phyloP scores from a whole-genome alignment of 2,888 invertebrate genomes.

The Scaptomyza reducta region DNA sequence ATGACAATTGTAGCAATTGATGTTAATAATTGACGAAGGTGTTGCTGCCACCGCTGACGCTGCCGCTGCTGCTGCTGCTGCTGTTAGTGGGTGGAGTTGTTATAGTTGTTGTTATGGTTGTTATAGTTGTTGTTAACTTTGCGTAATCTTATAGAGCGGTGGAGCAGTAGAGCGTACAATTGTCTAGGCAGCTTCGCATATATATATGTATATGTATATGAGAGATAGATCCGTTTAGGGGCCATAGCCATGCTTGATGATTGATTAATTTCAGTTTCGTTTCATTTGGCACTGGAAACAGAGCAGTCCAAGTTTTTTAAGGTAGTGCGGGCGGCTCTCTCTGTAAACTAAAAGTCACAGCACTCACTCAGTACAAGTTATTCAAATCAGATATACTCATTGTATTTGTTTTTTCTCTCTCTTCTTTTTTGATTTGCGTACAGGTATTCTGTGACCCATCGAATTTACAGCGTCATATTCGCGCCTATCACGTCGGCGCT shows the following conservation, averaged over 20 bases:
- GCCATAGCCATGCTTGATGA: slow-evolving; percentile 63
- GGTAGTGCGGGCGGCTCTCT: background rate
- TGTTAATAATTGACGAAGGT: slow-evolving; percentile 81
- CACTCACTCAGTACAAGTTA: background rate
- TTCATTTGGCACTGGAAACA: slow-evolving; percentile 68
- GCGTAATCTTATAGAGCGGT: slow-evolving; percentile 72
- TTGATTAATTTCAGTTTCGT: slow-evolving; percentile 82
- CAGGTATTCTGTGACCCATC: slow-evolving; percentile 98
- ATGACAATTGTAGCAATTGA: slow-evolving; percentile 82
- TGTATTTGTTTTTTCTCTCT: slow-evolving; percentile 23
- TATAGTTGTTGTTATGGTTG: slow-evolving; percentile 27
- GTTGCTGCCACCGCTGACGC: slow-evolving; percentile 47
- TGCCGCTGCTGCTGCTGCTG: slow-evolving; percentile 53
- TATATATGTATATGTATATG: background rate
- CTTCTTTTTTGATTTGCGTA: slow-evolving; percentile 78
- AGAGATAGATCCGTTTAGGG: slow-evolving; percentile 75
- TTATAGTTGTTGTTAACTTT: slow-evolving; percentile 56
- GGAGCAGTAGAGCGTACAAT: slow-evolving; percentile 25
- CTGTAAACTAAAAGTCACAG: background rate
- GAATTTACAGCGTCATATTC: slow-evolving; percentile 98
- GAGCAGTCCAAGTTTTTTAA: slow-evolving; percentile 27
- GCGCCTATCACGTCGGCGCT: slow-evolving; percentile 97
- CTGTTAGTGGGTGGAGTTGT: slow-evolving; percentile 61
- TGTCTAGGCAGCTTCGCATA: slow-evolving; percentile 57
- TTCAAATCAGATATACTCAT: slow-evolving; percentile 26